phyloP scores from a whole-genome alignment of 2,113 vertebrate species.

The Tenrec ecaudatus region DNA sequence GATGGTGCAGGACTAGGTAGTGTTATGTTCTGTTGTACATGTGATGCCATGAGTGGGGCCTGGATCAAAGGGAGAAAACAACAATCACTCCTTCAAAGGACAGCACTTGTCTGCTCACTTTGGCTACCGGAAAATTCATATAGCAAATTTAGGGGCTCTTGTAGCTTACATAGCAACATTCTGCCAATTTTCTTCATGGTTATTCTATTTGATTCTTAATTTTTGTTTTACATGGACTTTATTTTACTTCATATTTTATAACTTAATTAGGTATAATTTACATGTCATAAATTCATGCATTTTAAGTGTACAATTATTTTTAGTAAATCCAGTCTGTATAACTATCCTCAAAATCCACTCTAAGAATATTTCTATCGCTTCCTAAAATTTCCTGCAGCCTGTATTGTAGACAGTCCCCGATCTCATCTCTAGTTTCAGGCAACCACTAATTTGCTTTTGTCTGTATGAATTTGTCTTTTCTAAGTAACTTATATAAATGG shows the following conservation, averaged over 20 bases:
- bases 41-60: no score
- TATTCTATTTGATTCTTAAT: not conserved
- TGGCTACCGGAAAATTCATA: not conserved
- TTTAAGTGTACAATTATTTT: not conserved
- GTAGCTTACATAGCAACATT: rapidly evolving
- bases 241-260: not conserved
- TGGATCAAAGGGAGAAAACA: no score
- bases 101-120: not conserved
- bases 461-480: not conserved
- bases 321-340: not conserved
- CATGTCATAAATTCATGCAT: not conserved
- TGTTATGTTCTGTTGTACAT: no score
- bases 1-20: no score
- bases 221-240: not conserved
- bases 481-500: not conserved
- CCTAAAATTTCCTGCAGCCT: not conserved
- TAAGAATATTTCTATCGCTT: not conserved
- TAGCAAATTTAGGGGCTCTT: not conserved
- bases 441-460: not conserved
- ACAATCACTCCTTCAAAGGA: not conserved
- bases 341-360: not conserved
- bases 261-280: not conserved
- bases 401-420: not conserved
- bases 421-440: not conserved
- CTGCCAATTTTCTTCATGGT: not conserved